Evolutionary conservation across 92 coral and sea anemone genomes (phyloP), one percentile per base, ranked within the genome.

Genomic region (Zoanthus sociatus): DNA sequence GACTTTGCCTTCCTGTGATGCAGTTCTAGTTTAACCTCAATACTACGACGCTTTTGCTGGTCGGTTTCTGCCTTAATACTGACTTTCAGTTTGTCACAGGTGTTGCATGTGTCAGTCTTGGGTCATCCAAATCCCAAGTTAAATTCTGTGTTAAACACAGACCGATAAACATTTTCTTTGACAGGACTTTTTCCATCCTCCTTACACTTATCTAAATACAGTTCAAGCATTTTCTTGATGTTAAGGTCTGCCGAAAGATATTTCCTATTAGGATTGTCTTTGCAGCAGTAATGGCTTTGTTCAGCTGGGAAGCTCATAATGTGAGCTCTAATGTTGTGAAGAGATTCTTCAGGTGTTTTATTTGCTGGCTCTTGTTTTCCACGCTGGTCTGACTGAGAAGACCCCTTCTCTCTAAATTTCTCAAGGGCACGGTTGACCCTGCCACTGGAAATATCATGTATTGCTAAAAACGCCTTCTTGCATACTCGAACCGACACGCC

Each of bases 21-120:
- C 37, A 82, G 78, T 32, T 82, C 87, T 2, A 73, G 91, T 86
- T 88, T 31, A 72, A 82, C 78, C 60, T 78, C 78, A 44, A 63
- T 48, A 53, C 61, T 48, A 44, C 15, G 21, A 47, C 42, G 88
- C 82, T 88, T 88, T 74, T 61, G 83, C 83, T 81, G 76, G 54
- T 88, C 87, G 31, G 69, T 82, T 73, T 82, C 82, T 71, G 90
- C 84, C 84, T 71, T 50, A 71, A 73, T 78, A 30, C 78, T 82
- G 18, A 79, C 79, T 33, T 82, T 60, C 79, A 88, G 78, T 46
- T 48, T 78, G 84, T 88, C 91, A 82, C 87, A 82, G 16, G 78
- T 88, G 61, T 88, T 85, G 42, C 94, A 89, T 53, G 90, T 92
- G 77, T 89, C 90, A 71, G 77, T 89, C 86, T 88, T 79, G 83